A percentile compares a stretch with the other conserved stretches of the same genome.
These are phyloP conservation scores for Varanus salvator DNA, from an alignment of 2,113 vertebrate species.

Conservation along the genomic window DNA sequence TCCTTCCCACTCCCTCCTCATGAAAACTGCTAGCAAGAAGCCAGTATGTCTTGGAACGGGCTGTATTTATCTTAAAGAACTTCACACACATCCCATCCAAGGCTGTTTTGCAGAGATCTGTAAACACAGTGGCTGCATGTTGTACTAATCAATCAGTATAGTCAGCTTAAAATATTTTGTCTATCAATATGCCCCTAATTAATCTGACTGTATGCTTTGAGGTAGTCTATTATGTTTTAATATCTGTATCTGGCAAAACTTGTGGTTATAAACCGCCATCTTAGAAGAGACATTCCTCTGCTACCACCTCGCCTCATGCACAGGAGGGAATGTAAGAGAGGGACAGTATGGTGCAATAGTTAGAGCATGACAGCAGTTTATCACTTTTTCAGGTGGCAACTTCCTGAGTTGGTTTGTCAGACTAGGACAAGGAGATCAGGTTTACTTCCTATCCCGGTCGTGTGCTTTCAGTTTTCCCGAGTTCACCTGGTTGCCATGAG, in stretches of 20 bases:
- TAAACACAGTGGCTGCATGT: neutral
- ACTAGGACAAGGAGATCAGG: neutral
- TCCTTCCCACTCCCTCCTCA: too few relatives aligned
- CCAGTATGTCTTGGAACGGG: neutral
- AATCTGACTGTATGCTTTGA: neutral
- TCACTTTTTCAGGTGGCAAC: too few relatives aligned
- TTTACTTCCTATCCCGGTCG: neutral
- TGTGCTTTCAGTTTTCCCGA: too few relatives aligned
- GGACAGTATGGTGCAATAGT: neutral
- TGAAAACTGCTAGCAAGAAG: neutral
- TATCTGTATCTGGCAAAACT: neutral
- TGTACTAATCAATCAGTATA: neutral
- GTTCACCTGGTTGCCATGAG: neutral
- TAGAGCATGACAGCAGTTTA: neutral
- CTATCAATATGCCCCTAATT: neutral
- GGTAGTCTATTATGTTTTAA: neutral
- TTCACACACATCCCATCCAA: accelerated
- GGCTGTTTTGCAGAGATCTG: accelerated
- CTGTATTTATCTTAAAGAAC: neutral
- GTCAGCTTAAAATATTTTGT: neutral
- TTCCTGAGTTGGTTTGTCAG: neutral
- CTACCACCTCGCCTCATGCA: too few relatives aligned
- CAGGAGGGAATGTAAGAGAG: neutral
- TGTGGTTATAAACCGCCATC: neutral
- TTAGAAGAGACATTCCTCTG: too few relatives aligned